Percentiles rank a stretch among this genome's conserved stretches.
phyloP scores from a whole-genome alignment of 2,113 vertebrate genomes.

The Sander lucioperca region DNA sequence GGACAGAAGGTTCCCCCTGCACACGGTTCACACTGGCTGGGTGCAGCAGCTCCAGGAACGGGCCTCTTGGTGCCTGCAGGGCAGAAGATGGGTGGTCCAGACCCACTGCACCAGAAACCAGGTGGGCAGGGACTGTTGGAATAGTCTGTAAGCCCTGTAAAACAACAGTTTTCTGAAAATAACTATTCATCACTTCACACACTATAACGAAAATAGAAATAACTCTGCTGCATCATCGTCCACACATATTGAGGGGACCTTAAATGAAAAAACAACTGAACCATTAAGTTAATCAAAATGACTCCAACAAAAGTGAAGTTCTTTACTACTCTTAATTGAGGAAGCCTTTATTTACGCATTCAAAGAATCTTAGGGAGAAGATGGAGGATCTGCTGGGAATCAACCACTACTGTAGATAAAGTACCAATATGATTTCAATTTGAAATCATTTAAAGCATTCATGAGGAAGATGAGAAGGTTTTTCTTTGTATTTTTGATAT shows the following conservation, averaged over 20 bases:
- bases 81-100: constrained; percentile 84
- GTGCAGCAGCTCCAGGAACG: constrained; percentile 85
- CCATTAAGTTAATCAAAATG: constrained; percentile 7
- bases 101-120: constrained; percentile 92
- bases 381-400: neutral
- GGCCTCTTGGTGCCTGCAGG: constrained; percentile 88
- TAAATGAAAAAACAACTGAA: neutral
- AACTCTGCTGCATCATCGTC: constrained; percentile 1
- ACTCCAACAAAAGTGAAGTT: neutral
- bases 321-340: neutral
- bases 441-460: constrained; percentile 4
- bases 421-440: constrained; percentile 6
- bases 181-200: neutral
- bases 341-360: neutral
- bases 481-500: constrained; percentile 7
- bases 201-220: neutral
- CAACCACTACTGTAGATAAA: constrained; percentile 11
- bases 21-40: constrained; percentile 87
- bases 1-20: constrained; percentile 89
- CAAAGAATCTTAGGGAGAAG: neutral
- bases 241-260: neutral
- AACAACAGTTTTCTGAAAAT: neutral
- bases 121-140: constrained; percentile 86
- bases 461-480: constrained; percentile 1
- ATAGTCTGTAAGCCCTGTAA: constrained; percentile 85